Percentiles rank a stretch among this genome's conserved stretches.
phyloP scores from a whole-genome alignment of 2,797 vertebrate species.

The Rallus crepitans region DNA sequence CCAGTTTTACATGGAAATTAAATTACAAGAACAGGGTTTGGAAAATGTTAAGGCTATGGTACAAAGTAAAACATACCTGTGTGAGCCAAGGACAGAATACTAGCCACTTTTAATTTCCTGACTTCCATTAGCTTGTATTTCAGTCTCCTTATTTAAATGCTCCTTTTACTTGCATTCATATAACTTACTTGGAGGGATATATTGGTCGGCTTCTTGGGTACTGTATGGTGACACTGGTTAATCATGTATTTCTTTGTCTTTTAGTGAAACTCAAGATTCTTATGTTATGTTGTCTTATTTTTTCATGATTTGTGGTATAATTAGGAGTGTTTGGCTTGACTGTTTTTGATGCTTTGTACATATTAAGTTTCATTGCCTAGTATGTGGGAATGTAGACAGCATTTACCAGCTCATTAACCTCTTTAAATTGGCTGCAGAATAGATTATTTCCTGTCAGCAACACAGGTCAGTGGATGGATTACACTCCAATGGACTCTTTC shows the following conservation, averaged over 20 bases:
- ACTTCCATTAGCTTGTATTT: constrained; percentile 29
- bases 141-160: constrained; percentile 21
- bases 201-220: background rate
- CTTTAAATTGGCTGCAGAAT: constrained; percentile 27
- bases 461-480: constrained; percentile 14
- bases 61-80: constrained; percentile 29
- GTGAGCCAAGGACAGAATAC: constrained; percentile 29
- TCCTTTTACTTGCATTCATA: background rate
- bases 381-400: constrained; percentile 41
- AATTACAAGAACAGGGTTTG: background rate
- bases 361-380: constrained; percentile 50
- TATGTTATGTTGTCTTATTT: constrained; percentile 14
- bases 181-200: background rate
- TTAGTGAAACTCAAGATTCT: constrained; percentile 10
- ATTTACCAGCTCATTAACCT: constrained; percentile 67
- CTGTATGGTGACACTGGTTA: background rate
- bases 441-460: constrained; percentile 42
- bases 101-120: constrained; percentile 56
- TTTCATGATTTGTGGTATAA: constrained; percentile 35
- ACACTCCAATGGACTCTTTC: background rate
- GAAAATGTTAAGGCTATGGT: constrained; percentile 9
- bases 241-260: background rate
- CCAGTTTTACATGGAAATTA: constrained; percentile 45
- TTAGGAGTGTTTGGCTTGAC: background rate
- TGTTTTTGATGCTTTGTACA: constrained; percentile 11